These are phyloP conservation scores for Pempheris klunzingeri DNA, from an alignment of 2,797 vertebrate genomes.

Conservation along the genomic window DNA sequence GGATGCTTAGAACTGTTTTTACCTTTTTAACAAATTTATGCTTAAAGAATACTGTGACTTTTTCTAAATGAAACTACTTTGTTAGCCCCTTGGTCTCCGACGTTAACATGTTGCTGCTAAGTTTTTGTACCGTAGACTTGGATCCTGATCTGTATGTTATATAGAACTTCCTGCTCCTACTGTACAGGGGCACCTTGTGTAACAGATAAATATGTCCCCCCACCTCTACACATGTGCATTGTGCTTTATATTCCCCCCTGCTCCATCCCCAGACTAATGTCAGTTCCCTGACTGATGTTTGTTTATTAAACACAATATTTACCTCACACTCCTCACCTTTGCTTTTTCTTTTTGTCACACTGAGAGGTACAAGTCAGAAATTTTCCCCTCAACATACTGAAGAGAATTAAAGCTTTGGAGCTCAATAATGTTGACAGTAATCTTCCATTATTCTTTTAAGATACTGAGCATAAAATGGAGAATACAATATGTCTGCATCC, in stretches of 20 bases:
- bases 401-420: constrained; percentile 10
- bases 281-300: constrained; percentile 97
- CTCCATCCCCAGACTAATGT: constrained; percentile 93
- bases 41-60: constrained; percentile 94
- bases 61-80: constrained; percentile 95
- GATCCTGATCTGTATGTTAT: constrained; percentile 91
- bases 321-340: constrained; percentile 86
- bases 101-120: constrained; percentile 99
- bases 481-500: not conserved
- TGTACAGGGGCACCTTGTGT: constrained; percentile 92
- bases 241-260: constrained; percentile 87
- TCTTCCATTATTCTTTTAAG: not conserved
- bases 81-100: constrained; percentile 91
- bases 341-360: constrained; percentile 50
- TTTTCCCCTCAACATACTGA: not conserved
- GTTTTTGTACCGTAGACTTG: constrained; percentile 88
- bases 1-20: constrained; percentile 90
- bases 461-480: not conserved
- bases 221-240: constrained; percentile 88
- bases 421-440: not conserved
- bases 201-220: constrained; percentile 89
- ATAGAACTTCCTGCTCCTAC: constrained; percentile 92
- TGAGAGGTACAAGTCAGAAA: constrained; percentile 8
- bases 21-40: constrained; percentile 92
- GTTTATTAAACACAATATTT: constrained; percentile 99